Percentiles rank a stretch among this genome's conserved stretches.
Evolutionary conservation across 2,888 invertebrate genomes (phyloP).

Genomic region (Amblyjoppa proteus): DNA sequence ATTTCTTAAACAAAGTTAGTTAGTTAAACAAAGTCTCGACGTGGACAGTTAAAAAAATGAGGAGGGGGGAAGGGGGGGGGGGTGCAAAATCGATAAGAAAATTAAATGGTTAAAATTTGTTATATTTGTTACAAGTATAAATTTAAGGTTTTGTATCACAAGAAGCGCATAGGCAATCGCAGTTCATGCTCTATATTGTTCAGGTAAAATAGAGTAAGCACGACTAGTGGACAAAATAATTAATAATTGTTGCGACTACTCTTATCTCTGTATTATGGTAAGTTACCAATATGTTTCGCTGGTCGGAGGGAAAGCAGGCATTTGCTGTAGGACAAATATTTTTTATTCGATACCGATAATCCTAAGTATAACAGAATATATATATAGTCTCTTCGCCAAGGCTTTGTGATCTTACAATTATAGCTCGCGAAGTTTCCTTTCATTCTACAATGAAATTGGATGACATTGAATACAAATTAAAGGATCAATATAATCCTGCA

Average conservation of each 20-base stretch:
- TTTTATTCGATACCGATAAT: slow-evolving; percentile 45
- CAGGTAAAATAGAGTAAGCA: background rate
- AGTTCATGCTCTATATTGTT: background rate
- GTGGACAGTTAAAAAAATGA: background rate
- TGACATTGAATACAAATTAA: background rate
- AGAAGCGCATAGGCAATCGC: background rate
- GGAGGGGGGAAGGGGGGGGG: too few relatives aligned
- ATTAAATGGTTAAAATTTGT: background rate
- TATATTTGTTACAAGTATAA: background rate
- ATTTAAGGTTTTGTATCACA: background rate
- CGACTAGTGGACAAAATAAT: background rate
- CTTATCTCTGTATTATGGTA: slow-evolving; percentile 2
- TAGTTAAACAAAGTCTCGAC: too few relatives aligned
- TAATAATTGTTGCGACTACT: background rate
- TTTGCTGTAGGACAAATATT: slow-evolving; percentile 46
- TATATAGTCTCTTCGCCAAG: slow-evolving; percentile 17
- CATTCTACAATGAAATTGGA: background rate
- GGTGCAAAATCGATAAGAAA: background rate
- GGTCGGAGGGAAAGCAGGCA: slow-evolving; percentile 1
- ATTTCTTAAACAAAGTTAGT: background rate
- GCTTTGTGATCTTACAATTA: slow-evolving; percentile 20
- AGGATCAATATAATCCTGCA: slow-evolving; percentile 29
- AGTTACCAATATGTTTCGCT: slow-evolving; percentile 28
- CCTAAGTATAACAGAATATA: slow-evolving; percentile 45
- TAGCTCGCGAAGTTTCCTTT: background rate